These are phyloP conservation scores for Acrobasis consociella DNA, from an alignment of 2,888 invertebrate species.

Conservation along the genomic window DNA sequence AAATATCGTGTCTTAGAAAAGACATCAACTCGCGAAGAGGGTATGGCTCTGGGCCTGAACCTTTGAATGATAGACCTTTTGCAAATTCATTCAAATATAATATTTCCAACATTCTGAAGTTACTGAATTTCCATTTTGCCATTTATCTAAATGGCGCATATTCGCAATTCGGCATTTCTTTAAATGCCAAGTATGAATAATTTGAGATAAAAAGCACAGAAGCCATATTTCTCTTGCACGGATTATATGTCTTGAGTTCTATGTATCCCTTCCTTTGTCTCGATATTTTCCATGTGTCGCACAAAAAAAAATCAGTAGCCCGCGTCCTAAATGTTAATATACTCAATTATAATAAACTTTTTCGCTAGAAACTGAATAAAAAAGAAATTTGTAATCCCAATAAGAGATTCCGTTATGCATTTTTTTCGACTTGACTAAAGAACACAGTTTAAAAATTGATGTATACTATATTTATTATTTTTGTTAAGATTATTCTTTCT, in stretches of 20 bases:
- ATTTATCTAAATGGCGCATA: slow-evolving; percentile 19
- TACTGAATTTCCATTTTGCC: slow-evolving; percentile 7
- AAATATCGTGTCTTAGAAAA: neutral
- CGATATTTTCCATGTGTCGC: neutral
- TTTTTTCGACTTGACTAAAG: no score
- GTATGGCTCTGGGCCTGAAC: neutral
- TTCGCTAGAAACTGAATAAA: no score
- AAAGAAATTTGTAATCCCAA: no score
- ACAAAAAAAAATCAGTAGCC: neutral
- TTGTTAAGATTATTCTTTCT: no score
- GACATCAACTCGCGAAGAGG: slow-evolving; percentile 12
- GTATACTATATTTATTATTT: no score
- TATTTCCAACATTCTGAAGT: slow-evolving; percentile 9
- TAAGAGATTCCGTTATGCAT: no score
- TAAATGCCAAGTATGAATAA: slow-evolving; percentile 23
- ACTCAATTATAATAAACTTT: no score
- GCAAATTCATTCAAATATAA: slow-evolving; percentile 12
- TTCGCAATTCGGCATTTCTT: slow-evolving; percentile 16
- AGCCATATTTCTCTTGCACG: neutral
- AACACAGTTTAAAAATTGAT: no score
- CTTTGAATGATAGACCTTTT: slow-evolving; percentile 6
- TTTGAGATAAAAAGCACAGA: slow-evolving; percentile 17
- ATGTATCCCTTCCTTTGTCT: no score
- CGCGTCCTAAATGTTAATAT: no score
- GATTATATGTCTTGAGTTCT: no score